Conservation (phyloP, 2,888 invertebrate genomes). For the Caenorhabditis imperialis region DNA sequence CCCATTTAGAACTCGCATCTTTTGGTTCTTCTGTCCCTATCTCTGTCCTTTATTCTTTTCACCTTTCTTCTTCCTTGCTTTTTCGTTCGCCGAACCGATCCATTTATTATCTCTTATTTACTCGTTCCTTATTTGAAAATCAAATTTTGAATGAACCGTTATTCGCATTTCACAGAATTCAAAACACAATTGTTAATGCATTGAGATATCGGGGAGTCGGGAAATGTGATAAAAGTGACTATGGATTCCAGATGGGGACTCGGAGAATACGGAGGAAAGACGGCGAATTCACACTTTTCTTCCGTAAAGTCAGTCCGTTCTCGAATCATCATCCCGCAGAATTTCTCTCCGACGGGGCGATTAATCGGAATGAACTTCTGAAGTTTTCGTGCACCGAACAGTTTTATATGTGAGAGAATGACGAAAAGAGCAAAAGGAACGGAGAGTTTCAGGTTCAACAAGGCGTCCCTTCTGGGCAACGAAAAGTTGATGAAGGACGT, state of each 20-base stretch:
- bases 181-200: slow-evolving; percentile 2
- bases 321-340: slow-evolving; percentile 52
- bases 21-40: slow-evolving; percentile 5
- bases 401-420: slow-evolving; percentile 45
- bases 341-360: slow-evolving; percentile 20
- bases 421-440: background rate
- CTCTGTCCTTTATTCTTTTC: slow-evolving; percentile 8
- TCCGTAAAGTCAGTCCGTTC: slow-evolving; percentile 50
- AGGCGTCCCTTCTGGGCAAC: slow-evolving; percentile 33
- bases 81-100: slow-evolving; percentile 21
- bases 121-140: slow-evolving; percentile 5
- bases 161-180: no score
- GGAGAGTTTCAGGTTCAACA: slow-evolving; percentile 38
- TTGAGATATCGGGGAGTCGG: background rate
- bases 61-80: slow-evolving; percentile 1
- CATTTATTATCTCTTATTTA: slow-evolving; percentile 12
- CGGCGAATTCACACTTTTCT: slow-evolving; percentile 48
- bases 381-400: slow-evolving; percentile 47
- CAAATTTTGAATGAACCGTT: background rate
- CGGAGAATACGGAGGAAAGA: slow-evolving; percentile 21
- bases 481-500: slow-evolving; percentile 7
- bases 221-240: background rate
- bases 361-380: background rate
- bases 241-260: slow-evolving; percentile 50
- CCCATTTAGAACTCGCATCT: slow-evolving; percentile 5